Percentiles rank a stretch among this genome's conserved stretches.
These are phyloP conservation scores for Drosophila biarmipes DNA, from an alignment of 1,140 invertebrate species.

Conservation along the genomic window DNA sequence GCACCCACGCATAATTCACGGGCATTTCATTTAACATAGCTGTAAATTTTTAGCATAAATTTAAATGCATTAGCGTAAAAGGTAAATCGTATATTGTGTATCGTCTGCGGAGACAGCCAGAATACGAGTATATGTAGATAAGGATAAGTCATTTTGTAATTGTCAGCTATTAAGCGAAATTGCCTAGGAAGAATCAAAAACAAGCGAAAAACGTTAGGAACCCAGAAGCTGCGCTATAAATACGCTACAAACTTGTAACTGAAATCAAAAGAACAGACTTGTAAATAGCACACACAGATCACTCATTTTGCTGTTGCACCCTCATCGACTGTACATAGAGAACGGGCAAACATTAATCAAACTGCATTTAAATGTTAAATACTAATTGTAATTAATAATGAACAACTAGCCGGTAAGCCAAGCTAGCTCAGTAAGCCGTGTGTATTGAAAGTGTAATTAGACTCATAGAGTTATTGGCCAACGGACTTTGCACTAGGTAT, in stretches of 20 bases:
- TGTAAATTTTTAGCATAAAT: conserved; percentile 81
- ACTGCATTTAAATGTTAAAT: conserved; percentile 77
- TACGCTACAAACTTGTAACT: conserved; percentile 70
- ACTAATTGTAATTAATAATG: conserved; percentile 70
- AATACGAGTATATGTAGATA: neutral
- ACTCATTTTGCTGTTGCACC: conserved; percentile 49
- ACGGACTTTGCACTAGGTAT: conserved; percentile 1
- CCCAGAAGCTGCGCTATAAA: conserved; percentile 27
- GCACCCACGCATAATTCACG: conserved; percentile 56
- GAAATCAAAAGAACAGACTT: conserved; percentile 66
- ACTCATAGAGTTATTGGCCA: conserved; percentile 50
- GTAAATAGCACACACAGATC: conserved; percentile 54
- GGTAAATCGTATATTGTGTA: conserved; percentile 50
- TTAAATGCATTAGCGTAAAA: conserved; percentile 74
- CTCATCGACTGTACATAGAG: conserved; percentile 71
- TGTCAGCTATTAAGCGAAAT: conserved; percentile 37
- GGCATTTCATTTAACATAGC: conserved; percentile 77
- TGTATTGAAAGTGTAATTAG: conserved; percentile 64
- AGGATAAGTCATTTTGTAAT: conserved; percentile 48
- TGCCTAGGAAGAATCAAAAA: no score
- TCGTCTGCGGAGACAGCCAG: conserved; percentile 5
- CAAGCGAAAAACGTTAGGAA: conserved; percentile 31
- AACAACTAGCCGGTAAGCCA: conserved; percentile 52
- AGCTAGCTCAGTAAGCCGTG: conserved; percentile 48
- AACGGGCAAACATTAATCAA: conserved; percentile 78